phyloP scores from a whole-genome alignment of 1,140 invertebrate genomes.

The Chymomyza costata region DNA sequence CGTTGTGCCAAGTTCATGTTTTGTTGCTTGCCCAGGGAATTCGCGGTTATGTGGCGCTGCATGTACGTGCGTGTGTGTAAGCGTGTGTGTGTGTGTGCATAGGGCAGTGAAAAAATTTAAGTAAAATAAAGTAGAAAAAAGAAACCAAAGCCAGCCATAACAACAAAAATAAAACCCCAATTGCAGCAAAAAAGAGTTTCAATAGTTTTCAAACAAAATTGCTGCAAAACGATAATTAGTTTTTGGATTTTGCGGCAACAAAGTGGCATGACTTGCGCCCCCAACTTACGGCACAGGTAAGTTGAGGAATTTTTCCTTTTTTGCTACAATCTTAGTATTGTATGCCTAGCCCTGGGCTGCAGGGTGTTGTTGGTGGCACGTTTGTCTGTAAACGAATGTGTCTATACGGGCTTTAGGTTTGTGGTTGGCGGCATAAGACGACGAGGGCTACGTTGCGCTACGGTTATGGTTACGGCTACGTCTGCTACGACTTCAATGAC shows the following conservation, averaged over 20 bases:
- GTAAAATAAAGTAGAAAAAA: no score
- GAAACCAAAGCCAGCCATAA: constrained; percentile 20
- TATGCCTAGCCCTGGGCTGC: no score
- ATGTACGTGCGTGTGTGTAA: constrained; percentile 44
- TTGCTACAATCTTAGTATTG: no score
- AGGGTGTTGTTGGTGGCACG: no score
- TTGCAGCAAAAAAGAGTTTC: neutral
- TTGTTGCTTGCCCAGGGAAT: constrained; percentile 42
- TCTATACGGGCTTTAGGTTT: no score
- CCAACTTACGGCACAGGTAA: constrained; percentile 24
- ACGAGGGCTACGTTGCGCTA: no score
- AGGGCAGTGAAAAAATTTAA: constrained; percentile 15
- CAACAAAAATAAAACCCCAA: constrained; percentile 4
- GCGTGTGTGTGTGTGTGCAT: constrained; percentile 31
- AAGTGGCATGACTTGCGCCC: constrained; percentile 8
- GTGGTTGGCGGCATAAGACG: no score
- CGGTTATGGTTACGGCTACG: no score
- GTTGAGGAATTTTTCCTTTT: constrained; percentile 38
- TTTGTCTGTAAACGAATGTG: no score
- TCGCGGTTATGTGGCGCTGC: constrained; percentile 45
- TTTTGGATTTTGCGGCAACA: constrained; percentile 2
- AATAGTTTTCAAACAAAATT: constrained; percentile 2
- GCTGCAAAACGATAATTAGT: constrained; percentile 37
- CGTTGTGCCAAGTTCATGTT: constrained; percentile 43
- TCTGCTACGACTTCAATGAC: no score